Evolutionary conservation across 1,140 invertebrate species (phyloP).

Genomic region (Adoxophyes honmai): DNA sequence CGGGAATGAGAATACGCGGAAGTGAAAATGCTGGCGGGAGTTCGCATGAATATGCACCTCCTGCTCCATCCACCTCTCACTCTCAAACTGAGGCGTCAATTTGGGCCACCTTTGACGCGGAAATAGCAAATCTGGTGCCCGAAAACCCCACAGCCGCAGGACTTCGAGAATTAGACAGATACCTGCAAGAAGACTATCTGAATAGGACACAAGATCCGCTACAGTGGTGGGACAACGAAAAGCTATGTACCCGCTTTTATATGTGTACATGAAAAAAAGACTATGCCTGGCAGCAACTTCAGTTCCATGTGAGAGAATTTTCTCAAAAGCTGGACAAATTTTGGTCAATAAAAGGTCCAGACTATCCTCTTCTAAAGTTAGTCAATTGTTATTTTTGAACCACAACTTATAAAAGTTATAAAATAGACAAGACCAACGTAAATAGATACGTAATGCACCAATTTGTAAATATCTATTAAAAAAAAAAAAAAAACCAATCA

Average conservation of each 20-base stretch:
- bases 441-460: no score
- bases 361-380: background rate
- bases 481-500: no score
- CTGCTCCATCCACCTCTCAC: no score
- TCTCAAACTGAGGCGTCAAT: no score
- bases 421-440: no score
- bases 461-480: no score
- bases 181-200: background rate
- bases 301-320: constrained; percentile 33
- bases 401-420: no score
- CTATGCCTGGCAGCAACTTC: constrained; percentile 36
- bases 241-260: background rate
- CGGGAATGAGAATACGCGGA: no score
- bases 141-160: background rate
- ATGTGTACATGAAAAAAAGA: background rate
- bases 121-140: background rate
- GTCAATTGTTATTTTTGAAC: no score
- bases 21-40: no score
- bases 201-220: background rate
- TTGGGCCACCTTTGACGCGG: background rate
- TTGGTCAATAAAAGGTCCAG: background rate
- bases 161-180: background rate
- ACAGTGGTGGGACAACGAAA: background rate
- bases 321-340: constrained; percentile 28
- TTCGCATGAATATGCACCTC: no score